These are phyloP conservation scores for Abscondita cerata DNA, from an alignment of 2,888 invertebrate genomes.

Conservation along the genomic window DNA sequence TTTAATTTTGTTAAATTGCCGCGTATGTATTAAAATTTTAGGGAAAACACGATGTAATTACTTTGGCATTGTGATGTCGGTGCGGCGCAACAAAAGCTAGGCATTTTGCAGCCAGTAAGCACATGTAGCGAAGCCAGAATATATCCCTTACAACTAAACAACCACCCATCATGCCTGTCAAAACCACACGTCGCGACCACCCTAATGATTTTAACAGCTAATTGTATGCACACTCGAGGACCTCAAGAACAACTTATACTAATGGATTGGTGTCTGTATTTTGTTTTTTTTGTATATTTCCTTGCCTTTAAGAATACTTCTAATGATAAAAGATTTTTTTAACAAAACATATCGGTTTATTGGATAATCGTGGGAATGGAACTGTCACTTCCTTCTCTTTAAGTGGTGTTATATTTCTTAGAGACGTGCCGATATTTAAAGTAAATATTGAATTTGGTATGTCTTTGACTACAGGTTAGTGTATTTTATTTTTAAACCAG, in stretches of 20 bases:
- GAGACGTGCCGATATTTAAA: slow-evolving; percentile 27
- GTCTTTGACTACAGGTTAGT: background rate
- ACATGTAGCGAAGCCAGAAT: slow-evolving; percentile 7
- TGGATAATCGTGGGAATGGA: slow-evolving; percentile 7
- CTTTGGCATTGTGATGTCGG: no score
- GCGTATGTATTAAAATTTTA: no score
- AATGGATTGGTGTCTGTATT: slow-evolving; percentile 12
- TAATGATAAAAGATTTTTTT: no score
- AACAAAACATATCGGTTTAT: no score
- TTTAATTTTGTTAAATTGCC: no score
- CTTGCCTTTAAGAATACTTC: background rate
- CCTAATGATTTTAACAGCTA: slow-evolving; percentile 22
- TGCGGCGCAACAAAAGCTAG: no score
- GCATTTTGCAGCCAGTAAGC: slow-evolving; percentile 2
- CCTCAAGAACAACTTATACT: slow-evolving; percentile 8
- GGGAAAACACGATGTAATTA: no score
- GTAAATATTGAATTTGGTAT: slow-evolving; percentile 17
- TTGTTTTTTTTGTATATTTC: background rate
- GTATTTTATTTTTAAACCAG: background rate
- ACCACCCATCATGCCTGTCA: slow-evolving; percentile 23
- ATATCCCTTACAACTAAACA: slow-evolving; percentile 5
- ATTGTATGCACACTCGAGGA: slow-evolving; percentile 24
- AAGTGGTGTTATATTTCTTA: slow-evolving; percentile 30
- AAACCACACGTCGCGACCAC: slow-evolving; percentile 21
- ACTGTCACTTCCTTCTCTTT: slow-evolving; percentile 5